These are phyloP conservation scores for Cephalopholis sonnerati DNA, from an alignment of 2,113 vertebrate species.

Conservation along the genomic window DNA sequence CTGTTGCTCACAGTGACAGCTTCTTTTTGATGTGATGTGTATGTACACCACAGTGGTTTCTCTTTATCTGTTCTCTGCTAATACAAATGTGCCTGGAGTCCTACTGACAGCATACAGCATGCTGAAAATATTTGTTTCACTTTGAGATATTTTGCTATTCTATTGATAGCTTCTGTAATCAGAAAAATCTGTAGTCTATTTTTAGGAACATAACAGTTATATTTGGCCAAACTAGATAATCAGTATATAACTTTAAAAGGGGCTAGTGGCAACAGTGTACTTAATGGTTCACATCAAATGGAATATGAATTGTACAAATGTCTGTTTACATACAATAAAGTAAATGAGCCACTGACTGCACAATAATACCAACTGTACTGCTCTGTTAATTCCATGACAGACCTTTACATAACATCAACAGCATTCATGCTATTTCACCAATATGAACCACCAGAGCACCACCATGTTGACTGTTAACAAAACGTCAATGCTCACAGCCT, in stretches of 20 bases:
- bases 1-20: not conserved
- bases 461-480: conserved; percentile 54
- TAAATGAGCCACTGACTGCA: not conserved
- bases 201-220: not conserved
- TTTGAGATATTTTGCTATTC: too few relatives aligned
- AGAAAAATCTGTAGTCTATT: not conserved
- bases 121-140: too few relatives aligned
- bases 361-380: not conserved
- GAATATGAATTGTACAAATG: conserved; percentile 6
- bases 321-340: conserved; percentile 31
- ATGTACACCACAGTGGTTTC: not conserved
- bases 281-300: not conserved
- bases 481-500: conserved; percentile 16
- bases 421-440: not conserved
- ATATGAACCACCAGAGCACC: conserved; percentile 20
- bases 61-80: not conserved
- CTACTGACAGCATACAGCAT: too few relatives aligned
- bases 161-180: not conserved
- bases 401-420: conserved; percentile 19
- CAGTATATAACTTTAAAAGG: too few relatives aligned
- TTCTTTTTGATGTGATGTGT: not conserved
- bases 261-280: not conserved
- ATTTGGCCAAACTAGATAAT: not conserved
- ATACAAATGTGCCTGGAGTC: too few relatives aligned
- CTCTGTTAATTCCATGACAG: conserved; percentile 10